Conservation (phyloP, 2,797 vertebrate genomes). For the Crenichthys baileyi region DNA sequence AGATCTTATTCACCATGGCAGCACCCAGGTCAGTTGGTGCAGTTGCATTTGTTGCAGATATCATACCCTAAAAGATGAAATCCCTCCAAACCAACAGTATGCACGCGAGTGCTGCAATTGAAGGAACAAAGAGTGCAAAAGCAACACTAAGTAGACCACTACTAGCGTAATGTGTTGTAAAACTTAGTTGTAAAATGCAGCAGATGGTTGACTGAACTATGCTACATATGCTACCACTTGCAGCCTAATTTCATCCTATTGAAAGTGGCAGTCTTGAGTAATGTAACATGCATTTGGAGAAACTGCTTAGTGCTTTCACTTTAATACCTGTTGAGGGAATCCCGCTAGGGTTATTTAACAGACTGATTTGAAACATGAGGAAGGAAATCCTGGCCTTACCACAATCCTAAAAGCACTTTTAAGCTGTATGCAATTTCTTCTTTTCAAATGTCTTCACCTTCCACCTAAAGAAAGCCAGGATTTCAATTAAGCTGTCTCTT, state of each 20-base stretch:
- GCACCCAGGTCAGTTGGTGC: not conserved
- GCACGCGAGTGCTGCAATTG: not conserved
- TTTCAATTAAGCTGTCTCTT: not conserved
- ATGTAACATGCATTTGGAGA: not conserved
- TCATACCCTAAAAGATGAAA: not conserved
- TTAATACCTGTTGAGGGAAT: not conserved
- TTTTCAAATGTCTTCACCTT: not conserved
- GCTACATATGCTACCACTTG: not conserved
- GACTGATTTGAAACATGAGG: not conserved
- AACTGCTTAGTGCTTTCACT: not conserved
- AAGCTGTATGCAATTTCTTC: not conserved
- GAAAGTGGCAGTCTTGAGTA: not conserved
- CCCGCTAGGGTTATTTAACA: not conserved
- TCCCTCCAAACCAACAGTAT: not conserved
- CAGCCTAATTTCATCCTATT: not conserved
- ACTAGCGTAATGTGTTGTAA: not conserved
- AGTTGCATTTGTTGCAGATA: constrained; percentile 2
- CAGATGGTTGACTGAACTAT: not conserved
- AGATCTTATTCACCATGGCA: constrained; percentile 12
- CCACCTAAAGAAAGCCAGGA: not conserved
- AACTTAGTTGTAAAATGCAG: not conserved
- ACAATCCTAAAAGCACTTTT: not conserved
- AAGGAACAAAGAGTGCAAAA: not conserved
- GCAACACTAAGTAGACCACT: not conserved
- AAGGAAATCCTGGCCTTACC: not conserved